A percentile compares a stretch with the other conserved stretches of the same genome.
Conservation (phyloP, 2,797 vertebrate species). For the Acipenser ruthenus region DNA sequence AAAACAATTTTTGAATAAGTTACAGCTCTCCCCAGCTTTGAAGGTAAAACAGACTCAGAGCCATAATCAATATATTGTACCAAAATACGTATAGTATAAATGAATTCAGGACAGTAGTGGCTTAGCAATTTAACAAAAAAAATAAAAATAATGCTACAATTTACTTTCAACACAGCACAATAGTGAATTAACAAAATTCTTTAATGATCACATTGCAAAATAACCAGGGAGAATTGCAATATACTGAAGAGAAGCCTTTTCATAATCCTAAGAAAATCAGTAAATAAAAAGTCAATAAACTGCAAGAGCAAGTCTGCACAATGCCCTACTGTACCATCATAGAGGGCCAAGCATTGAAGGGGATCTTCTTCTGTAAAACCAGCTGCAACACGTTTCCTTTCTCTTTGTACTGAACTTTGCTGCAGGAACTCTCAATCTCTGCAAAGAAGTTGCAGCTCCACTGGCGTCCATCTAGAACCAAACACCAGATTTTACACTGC, state of each 20-base stretch:
- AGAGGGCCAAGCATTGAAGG: slow-evolving; percentile 82
- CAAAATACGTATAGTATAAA: too few species aligned
- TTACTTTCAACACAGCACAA: background rate
- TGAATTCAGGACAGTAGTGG: too few species aligned
- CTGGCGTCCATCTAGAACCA: slow-evolving; percentile 69
- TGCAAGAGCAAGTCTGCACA: background rate
- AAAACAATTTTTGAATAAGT: slow-evolving; percentile 9
- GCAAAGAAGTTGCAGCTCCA: slow-evolving; percentile 86
- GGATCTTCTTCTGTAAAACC: slow-evolving; percentile 90
- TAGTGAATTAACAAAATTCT: background rate
- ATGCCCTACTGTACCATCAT: slow-evolving; percentile 64
- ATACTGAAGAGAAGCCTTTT: background rate
- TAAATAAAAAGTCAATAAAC: background rate
- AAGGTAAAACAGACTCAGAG: too few species aligned
- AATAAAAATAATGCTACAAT: background rate
- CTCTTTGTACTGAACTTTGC: slow-evolving; percentile 80
- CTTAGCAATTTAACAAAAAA: too few species aligned
- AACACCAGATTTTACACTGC: background rate
- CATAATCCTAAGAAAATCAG: background rate
- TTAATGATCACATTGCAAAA: slow-evolving; percentile 13
- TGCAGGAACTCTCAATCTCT: slow-evolving; percentile 89
- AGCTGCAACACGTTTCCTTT: slow-evolving; percentile 81
- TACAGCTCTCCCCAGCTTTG: too few species aligned
- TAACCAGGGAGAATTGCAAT: background rate
- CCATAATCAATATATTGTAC: too few species aligned